Conservation (phyloP, 2,888 invertebrate species). For the Zonitis immaculata region DNA sequence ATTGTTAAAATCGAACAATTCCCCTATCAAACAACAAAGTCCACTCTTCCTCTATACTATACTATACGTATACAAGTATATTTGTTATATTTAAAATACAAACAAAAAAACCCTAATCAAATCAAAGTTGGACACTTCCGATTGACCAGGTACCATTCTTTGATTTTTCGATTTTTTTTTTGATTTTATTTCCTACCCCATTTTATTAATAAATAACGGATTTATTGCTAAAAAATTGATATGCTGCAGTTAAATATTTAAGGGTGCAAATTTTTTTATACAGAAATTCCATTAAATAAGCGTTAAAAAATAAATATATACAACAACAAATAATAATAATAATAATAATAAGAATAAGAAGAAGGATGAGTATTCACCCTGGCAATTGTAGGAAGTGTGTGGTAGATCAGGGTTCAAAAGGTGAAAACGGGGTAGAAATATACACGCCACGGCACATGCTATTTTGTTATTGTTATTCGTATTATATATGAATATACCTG, state of each 20-base stretch:
- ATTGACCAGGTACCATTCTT: constrained; percentile 20
- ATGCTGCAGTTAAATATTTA: too few relatives aligned
- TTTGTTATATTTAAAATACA: constrained; percentile 17
- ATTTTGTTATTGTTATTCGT: neutral
- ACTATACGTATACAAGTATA: too few relatives aligned
- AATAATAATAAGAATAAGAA: constrained; percentile 27
- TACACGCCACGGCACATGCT: constrained; percentile 6
- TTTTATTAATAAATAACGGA: too few relatives aligned
- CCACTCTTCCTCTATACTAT: constrained; percentile 15
- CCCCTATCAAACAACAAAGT: constrained; percentile 17
- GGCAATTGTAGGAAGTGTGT: constrained; percentile 28
- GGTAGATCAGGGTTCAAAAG: constrained; percentile 37
- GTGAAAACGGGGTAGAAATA: constrained; percentile 22
- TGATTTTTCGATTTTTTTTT: constrained; percentile 10
- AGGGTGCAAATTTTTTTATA: too few relatives aligned
- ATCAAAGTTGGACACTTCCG: constrained; percentile 24
- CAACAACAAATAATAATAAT: too few relatives aligned
- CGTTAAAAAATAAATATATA: too few relatives aligned
- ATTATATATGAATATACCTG: constrained; percentile 33
- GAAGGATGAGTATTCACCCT: constrained; percentile 28
- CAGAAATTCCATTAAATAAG: too few relatives aligned
- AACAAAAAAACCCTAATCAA: constrained; percentile 24
- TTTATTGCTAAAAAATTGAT: too few relatives aligned
- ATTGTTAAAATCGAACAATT: constrained; percentile 5
- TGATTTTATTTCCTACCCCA: too few relatives aligned